Evolutionary conservation across 2,888 invertebrate species (phyloP).

Genomic region (Priocnemis perturbator): DNA sequence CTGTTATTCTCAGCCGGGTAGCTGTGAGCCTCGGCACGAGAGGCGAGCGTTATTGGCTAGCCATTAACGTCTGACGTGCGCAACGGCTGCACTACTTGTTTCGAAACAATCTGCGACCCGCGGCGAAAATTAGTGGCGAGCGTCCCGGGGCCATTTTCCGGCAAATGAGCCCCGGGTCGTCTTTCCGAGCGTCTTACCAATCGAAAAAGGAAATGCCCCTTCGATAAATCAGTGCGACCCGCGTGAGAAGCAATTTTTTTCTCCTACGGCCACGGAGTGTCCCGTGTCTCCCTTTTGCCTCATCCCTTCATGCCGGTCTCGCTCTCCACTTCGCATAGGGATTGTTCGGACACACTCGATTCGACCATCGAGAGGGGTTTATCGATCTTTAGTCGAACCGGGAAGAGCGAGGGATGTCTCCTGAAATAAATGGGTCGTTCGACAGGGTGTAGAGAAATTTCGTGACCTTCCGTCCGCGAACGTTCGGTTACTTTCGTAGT

Average conservation of each 20-base stretch:
- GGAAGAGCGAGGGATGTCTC: conserved; percentile 31
- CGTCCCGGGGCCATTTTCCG: too few relatives aligned
- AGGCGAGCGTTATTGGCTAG: too few relatives aligned
- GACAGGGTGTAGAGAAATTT: conserved; percentile 29
- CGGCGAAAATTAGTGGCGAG: too few relatives aligned
- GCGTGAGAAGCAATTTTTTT: conserved; percentile 18
- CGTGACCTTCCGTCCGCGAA: conserved; percentile 24
- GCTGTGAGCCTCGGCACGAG: too few relatives aligned
- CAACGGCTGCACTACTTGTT: too few relatives aligned
- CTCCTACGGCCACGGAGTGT: background rate
- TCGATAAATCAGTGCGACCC: conserved; percentile 30
- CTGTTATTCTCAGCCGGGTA: too few relatives aligned
- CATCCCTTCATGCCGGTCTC: background rate
- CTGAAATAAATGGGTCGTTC: conserved; percentile 52
- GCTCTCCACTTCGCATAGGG: background rate
- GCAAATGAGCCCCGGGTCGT: too few relatives aligned
- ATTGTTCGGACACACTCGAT: conserved; percentile 14
- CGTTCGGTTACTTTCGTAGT: background rate
- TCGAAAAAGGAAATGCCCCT: too few relatives aligned
- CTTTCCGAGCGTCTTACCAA: too few relatives aligned
- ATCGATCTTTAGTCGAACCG: conserved; percentile 32
- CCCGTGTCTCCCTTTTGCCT: background rate
- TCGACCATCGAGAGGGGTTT: conserved; percentile 24
- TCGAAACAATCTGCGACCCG: too few relatives aligned
- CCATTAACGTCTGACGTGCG: too few relatives aligned